A percentile compares a stretch with the other conserved stretches of the same genome.
These are phyloP conservation scores for Nesogale talazaci DNA, from an alignment of 2,113 vertebrate species.

Conservation along the genomic window DNA sequence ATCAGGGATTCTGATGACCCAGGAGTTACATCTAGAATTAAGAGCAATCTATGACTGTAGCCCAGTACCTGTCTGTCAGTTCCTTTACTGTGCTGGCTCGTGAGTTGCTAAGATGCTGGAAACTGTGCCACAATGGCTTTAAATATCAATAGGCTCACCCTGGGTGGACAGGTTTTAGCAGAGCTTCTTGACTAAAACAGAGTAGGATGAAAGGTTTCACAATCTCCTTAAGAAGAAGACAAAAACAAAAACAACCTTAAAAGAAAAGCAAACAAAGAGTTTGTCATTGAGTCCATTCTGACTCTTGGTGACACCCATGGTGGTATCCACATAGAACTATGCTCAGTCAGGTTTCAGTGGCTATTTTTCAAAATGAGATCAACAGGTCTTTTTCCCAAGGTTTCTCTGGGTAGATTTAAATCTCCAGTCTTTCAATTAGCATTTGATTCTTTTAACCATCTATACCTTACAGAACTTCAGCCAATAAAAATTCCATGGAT, in stretches of 20 bases:
- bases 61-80: not conserved
- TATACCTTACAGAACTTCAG: not conserved
- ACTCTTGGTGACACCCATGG: not conserved
- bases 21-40: not conserved
- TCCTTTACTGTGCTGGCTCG: not conserved
- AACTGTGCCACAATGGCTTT: not conserved
- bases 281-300: not conserved
- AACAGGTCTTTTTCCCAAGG: not conserved
- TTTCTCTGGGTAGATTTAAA: not conserved
- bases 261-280: not conserved
- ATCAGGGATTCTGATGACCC: not conserved
- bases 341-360: not conserved
- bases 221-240: not conserved
- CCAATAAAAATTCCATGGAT: not conserved
- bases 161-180: not conserved
- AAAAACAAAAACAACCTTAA: not conserved
- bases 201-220: not conserved
- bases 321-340: not conserved
- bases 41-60: not conserved
- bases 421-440: not conserved
- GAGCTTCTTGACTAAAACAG: not conserved
- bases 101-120: not conserved
- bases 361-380: not conserved
- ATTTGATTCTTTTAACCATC: not conserved
- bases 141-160: not conserved